These are phyloP conservation scores for Clepsis dumicolana DNA, from an alignment of 2,888 invertebrate genomes.

Conservation along the genomic window DNA sequence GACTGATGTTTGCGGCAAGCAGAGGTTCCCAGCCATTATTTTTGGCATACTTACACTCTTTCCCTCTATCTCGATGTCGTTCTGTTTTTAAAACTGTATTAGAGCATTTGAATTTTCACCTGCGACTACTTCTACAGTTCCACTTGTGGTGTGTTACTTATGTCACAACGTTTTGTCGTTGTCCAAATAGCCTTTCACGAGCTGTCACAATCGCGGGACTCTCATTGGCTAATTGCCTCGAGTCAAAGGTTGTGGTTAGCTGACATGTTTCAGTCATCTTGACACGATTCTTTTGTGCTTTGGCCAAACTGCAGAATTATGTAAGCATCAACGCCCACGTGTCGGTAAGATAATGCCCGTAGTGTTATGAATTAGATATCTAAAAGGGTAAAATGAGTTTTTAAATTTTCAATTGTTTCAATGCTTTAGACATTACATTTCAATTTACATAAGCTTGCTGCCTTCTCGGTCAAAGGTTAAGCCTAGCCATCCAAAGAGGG, in stretches of 20 bases:
- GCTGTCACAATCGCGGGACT: slow-evolving; percentile 1
- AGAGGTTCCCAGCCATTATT: too few species aligned
- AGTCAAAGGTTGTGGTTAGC: slow-evolving; percentile 17
- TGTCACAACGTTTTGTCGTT: slow-evolving; percentile 6
- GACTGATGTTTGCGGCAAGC: too few species aligned
- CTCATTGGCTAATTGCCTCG: slow-evolving; percentile 15
- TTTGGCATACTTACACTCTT: too few species aligned
- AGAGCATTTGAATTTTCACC: background rate
- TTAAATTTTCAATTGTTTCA: background rate
- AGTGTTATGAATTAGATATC: background rate
- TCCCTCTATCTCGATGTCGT: background rate
- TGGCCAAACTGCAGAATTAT: slow-evolving; percentile 1
- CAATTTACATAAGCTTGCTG: too few species aligned
- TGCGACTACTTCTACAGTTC: background rate
- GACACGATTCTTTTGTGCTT: slow-evolving; percentile 6
- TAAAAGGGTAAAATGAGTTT: background rate
- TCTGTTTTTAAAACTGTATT: background rate
- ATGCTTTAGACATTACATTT: background rate
- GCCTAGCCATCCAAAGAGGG: too few species aligned
- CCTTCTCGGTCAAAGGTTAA: too few species aligned
- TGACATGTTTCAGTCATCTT: slow-evolving; percentile 13
- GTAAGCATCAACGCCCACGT: slow-evolving; percentile 1
- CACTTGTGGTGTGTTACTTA: background rate
- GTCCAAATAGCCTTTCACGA: slow-evolving; percentile 8
- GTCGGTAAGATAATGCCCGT: background rate